phyloP scores from a whole-genome alignment of 2,888 invertebrate species.

The Drosophila pegasa region DNA sequence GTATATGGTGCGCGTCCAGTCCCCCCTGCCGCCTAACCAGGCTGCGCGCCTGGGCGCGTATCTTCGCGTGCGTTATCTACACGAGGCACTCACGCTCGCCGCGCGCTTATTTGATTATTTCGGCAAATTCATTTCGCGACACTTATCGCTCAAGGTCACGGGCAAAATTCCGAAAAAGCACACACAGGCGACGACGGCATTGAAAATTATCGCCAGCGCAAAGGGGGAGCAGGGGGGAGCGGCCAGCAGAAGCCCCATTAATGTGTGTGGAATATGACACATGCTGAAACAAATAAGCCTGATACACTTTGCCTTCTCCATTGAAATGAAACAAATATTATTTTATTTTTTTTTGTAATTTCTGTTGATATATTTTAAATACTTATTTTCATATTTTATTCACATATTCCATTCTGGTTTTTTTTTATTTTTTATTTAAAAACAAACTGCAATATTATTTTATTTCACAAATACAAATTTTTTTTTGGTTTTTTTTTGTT shows the following conservation, averaged over 20 bases:
- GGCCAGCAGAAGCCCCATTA: constrained; percentile 12
- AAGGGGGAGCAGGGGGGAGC: constrained; percentile 8
- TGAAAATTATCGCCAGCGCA: constrained; percentile 68
- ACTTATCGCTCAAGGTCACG: constrained; percentile 83
- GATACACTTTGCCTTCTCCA: background rate
- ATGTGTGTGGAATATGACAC: constrained; percentile 24
- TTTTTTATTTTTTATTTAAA: constrained; percentile 42
- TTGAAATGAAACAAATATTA: constrained; percentile 27
- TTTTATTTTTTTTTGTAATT: constrained; percentile 61
- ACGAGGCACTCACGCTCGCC: constrained; percentile 53
- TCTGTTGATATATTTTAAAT: constrained; percentile 75
- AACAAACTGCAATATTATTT: constrained; percentile 78
- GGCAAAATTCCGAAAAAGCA: constrained; percentile 75
- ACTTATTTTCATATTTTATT: constrained; percentile 75
- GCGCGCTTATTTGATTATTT: constrained; percentile 70
- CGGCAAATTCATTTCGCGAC: constrained; percentile 76
- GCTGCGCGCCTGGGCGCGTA: constrained; percentile 30
- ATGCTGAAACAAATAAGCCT: constrained; percentile 16
- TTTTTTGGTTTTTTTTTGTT: constrained; percentile 28
- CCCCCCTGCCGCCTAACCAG: constrained; percentile 13
- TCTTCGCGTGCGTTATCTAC: constrained; percentile 60
- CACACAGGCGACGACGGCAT: constrained; percentile 70
- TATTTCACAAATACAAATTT: constrained; percentile 77
- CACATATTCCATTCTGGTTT: constrained; percentile 73
- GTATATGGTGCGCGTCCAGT: background rate